Conservation (phyloP, 2,113 vertebrate species). For the Leucopsar rothschildi region DNA sequence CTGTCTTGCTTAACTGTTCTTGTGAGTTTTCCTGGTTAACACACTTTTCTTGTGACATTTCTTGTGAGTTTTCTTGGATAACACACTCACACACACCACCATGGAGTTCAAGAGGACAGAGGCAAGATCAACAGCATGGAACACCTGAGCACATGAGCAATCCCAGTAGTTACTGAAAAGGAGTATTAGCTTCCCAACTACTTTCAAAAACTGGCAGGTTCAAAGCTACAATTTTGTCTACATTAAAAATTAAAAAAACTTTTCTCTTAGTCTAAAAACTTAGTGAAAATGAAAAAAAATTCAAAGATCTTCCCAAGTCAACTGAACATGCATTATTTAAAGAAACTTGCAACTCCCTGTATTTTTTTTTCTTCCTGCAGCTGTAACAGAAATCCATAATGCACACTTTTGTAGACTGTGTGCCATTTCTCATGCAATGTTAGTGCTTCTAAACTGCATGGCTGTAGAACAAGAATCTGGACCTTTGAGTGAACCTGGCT, state of each 20-base stretch:
- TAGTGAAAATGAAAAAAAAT: neutral
- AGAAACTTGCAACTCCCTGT: neutral
- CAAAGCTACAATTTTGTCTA: neutral
- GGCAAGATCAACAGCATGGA: neutral
- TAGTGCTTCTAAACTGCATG: neutral
- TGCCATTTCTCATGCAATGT: neutral
- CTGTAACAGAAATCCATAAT: neutral
- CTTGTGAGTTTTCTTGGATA: neutral
- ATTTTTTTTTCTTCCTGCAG: neutral
- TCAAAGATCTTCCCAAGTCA: neutral
- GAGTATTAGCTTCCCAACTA: neutral
- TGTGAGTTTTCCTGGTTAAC: neutral
- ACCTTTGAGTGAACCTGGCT: neutral
- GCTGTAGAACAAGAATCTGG: neutral
- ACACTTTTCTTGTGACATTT: neutral
- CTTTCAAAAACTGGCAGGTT: neutral
- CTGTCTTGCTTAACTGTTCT: neutral
- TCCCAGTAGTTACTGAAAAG: neutral
- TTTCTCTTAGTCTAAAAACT: neutral
- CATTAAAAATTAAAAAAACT: neutral
- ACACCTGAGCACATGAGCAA: neutral
- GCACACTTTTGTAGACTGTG: accelerated
- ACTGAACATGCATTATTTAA: neutral
- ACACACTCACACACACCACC: neutral
- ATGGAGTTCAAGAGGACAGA: neutral